Evolutionary conservation across 2,797 vertebrate species (phyloP), one percentile per base, ranked within the genome.

Genomic region (Darevskia nairensis): DNA sequence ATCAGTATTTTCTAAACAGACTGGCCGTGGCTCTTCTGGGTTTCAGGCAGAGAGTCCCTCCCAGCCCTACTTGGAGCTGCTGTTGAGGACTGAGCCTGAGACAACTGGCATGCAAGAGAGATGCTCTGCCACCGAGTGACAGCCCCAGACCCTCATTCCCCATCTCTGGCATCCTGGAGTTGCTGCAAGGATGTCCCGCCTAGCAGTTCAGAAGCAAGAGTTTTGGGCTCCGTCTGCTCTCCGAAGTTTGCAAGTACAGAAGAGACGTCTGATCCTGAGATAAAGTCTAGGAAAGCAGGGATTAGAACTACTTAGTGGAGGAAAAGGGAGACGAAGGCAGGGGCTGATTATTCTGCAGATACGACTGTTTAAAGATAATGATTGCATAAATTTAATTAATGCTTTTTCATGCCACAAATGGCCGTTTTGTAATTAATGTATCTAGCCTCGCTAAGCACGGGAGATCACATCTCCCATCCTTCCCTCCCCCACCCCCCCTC

Each of bases 331-430:
- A 89, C 72, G 95, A 93, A 83, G 92, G 95, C 95, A 95, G 94
- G 71, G 96, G 95, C 93, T 61, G 97, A 97, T 97, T 87, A 39
- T 94, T 39, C 89, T 78, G 92, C 94, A 97, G 97, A 99, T 99
- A 98, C 97, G 98, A 99, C 98, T 98, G 98, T 99, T 99, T 99
- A 99, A 99, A 99, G 98, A 98, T 98, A 99, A 99, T 98, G 98
- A 98, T 98, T 98, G 98, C 98, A 99, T 99, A 99, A 99, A 99
- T 99, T 99, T 98, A 99, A 99, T 99, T 99, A 99, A 98, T 98
- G 97, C 97, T 95, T 98, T 98, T 98, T 98, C 98, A 99, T 97
- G 98, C 98, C 96, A 97, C 97, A 97, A 97, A 97, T 96, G 97
- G 98, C 97, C 97, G 92, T 96, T 96, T 96, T 97, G 96, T 98